Percentiles rank a stretch among this genome's conserved stretches.
These are phyloP conservation scores for Leptinotarsa tumamoca DNA, from an alignment of 2,888 invertebrate species.

Conservation along the genomic window DNA sequence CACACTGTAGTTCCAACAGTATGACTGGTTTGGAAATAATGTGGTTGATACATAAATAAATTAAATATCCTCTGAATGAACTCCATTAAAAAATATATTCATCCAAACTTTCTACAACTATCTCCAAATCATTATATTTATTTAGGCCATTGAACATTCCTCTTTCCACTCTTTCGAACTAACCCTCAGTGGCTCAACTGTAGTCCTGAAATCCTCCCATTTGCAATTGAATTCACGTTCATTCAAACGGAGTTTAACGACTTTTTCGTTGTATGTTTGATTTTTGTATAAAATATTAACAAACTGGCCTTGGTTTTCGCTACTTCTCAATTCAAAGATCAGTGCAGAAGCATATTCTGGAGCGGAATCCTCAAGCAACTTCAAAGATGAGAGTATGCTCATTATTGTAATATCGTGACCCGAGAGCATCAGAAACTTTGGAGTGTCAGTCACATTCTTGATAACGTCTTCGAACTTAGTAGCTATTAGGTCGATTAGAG, in stretches of 20 bases:
- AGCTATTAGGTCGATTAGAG: conserved; percentile 43
- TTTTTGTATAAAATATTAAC: conserved; percentile 42
- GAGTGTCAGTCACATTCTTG: conserved; percentile 50
- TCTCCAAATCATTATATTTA: no score
- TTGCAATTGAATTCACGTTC: conserved; percentile 34
- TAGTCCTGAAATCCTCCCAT: conserved; percentile 31
- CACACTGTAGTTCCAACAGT: no score
- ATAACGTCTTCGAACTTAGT: conserved; percentile 38
- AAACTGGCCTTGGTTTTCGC: neutral
- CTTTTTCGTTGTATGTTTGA: conserved; percentile 8
- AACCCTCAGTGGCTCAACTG: conserved; percentile 30
- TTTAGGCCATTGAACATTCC: neutral
- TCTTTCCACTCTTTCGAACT: conserved; percentile 28
- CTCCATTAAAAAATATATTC: neutral
- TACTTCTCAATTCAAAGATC: conserved; percentile 74
- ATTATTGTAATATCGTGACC: conserved; percentile 83
- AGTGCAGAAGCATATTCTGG: conserved; percentile 76
- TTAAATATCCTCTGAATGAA: no score
- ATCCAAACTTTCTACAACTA: neutral
- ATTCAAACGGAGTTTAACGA: conserved; percentile 28
- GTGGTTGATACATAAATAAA: no score
- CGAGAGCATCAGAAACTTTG: conserved; percentile 77
- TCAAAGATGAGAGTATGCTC: conserved; percentile 75
- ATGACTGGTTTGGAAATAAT: no score
- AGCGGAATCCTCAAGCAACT: conserved; percentile 73